Conservation (phyloP, 1,140 invertebrate species). For the Rhysida immarginata region DNA sequence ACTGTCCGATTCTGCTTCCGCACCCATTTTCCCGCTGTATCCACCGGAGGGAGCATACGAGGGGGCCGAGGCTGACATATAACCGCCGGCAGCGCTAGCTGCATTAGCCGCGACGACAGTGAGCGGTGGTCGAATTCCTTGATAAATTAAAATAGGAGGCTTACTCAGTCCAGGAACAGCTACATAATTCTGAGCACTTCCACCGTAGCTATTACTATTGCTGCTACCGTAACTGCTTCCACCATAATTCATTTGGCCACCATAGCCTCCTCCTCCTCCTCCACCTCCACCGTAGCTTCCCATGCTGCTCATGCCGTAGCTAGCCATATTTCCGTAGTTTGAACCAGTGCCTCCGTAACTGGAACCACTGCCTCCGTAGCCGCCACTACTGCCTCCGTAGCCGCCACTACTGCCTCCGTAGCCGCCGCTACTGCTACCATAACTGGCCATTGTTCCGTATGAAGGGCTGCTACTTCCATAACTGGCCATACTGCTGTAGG, state of each 20-base stretch:
- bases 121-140: slow-evolving; percentile 29
- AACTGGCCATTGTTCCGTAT: neutral
- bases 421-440: neutral
- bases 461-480: neutral
- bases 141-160: slow-evolving; percentile 33
- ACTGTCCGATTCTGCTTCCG: too few species aligned
- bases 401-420: neutral
- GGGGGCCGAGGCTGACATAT: neutral
- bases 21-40: neutral
- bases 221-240: neutral
- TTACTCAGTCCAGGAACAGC: slow-evolving; percentile 20
- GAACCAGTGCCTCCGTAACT: neutral
- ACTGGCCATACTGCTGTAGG: neutral
- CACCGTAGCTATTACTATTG: neutral
- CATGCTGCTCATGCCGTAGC: neutral
- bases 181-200: neutral
- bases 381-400: neutral
- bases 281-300: neutral
- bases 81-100: neutral
- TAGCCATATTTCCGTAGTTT: neutral
- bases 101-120: slow-evolving; percentile 21
- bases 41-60: neutral
- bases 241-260: neutral
- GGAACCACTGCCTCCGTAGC: neutral
- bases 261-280: neutral